Evolutionary conservation across 2,888 invertebrate species (phyloP), one percentile per base, ranked within the genome.

Genomic region (Vandiemenella viatica): DNA sequence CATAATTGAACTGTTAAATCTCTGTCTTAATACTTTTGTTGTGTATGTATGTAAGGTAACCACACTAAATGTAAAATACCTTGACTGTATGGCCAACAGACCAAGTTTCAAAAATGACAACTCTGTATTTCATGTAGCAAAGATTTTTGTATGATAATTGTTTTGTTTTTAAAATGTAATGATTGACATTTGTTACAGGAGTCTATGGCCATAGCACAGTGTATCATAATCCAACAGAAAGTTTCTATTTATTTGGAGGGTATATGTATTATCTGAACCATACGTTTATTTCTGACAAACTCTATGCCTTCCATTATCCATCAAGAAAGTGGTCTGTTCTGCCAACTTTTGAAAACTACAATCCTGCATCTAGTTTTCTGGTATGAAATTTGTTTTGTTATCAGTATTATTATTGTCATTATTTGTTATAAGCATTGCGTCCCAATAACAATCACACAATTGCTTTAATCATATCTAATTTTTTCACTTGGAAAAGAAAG

Each of bases 201-300:
- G 73, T 91, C 21, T 92, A 86, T 61, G 93, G 92, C 0, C 95
- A 95, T 63, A 84, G 83, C 45, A 83, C 91, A 0, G 87, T 92
- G 0, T 92, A 87, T 63, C 88, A 93, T 59, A 67, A 75, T 1
- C 76, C 75, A 19, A 83, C 85, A 0, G 81, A 88, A 57, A 83
- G 86, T 58, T 74, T 95, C 50, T 95, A 92, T 60, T 75, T 95
- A 1, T 93, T 87, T 63, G 95, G 95, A 5, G 95, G 95, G 5
- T 80, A 85, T 57, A 68, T 82, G 3, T 87, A 83, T 58, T 73
- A 76, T 1, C 76, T 81, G 45, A 82, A 87, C 55, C 67, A 72
- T 48, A 79, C 80, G n/a, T 70, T 70, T 22, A 70, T 84, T 38
- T 86, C 88, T 0, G 81, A 82, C 59, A 81, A 80, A 61, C 67